These are phyloP conservation scores for Plectus sambesii DNA, from an alignment of 1,140 invertebrate genomes.

Conservation along the genomic window DNA sequence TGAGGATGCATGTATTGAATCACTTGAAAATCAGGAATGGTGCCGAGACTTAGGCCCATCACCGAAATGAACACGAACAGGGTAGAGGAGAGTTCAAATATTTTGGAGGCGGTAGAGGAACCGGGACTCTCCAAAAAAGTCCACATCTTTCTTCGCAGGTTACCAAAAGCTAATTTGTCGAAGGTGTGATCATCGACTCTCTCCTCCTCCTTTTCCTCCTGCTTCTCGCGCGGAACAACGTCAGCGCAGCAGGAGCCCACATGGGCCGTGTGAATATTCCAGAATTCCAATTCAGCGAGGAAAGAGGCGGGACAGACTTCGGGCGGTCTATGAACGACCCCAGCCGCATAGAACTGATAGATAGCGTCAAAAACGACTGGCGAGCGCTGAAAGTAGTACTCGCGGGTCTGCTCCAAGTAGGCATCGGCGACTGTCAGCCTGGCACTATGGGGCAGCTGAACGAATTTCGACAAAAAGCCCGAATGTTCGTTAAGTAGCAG, in stretches of 20 bases:
- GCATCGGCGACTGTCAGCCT: constrained; percentile 39
- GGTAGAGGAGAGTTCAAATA: constrained; percentile 42
- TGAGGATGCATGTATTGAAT: constrained; percentile 35
- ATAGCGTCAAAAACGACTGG: constrained; percentile 36
- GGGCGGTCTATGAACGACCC: constrained; percentile 40
- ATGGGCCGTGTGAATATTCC: constrained; percentile 36
- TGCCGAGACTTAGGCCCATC: constrained; percentile 43
- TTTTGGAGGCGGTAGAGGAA: constrained; percentile 43
- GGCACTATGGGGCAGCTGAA: constrained; percentile 35
- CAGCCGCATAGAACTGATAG: constrained; percentile 42
- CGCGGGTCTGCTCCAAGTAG: constrained; percentile 28
- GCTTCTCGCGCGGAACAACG: constrained; percentile 28
- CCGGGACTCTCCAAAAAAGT: constrained; percentile 43
- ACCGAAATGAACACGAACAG: constrained; percentile 43
- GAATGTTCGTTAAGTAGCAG: constrained; percentile 34
- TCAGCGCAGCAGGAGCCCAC: constrained; percentile 43
- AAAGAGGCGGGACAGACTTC: constrained; percentile 43
- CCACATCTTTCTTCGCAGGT: constrained; percentile 41
- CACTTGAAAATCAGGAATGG: constrained; percentile 44
- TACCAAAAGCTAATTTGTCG: constrained; percentile 38
- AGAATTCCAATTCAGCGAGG: constrained; percentile 40
- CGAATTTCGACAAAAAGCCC: constrained; percentile 39
- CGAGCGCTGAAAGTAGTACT: constrained; percentile 42
- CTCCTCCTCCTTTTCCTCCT: constrained; percentile 34
- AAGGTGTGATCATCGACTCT: constrained; percentile 41